Evolutionary conservation across 1,140 invertebrate genomes (phyloP).

Genomic region (Cydia strobilella): DNA sequence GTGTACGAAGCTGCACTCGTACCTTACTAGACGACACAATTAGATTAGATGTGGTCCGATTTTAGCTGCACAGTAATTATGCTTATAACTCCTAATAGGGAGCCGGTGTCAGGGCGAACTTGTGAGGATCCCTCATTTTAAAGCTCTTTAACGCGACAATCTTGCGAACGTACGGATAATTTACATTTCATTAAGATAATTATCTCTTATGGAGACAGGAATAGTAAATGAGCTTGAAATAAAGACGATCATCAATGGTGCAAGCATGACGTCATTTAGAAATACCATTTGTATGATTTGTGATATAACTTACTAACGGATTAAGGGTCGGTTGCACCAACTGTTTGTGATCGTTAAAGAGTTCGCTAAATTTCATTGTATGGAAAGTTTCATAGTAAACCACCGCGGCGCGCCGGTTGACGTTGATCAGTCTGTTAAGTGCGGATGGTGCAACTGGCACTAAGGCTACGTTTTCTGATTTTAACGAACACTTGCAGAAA

Average conservation of each 20-base stretch:
- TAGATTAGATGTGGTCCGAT: constrained; percentile 26
- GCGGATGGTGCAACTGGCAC: too few relatives aligned
- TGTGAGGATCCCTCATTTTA: not conserved
- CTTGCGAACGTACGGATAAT: not conserved
- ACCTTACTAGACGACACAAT: constrained; percentile 28
- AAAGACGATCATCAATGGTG: not conserved
- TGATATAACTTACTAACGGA: too few relatives aligned
- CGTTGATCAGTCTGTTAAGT: too few relatives aligned
- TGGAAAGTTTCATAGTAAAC: too few relatives aligned
- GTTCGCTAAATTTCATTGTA: too few relatives aligned
- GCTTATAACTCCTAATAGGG: constrained; percentile 16
- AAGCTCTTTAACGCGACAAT: not conserved
- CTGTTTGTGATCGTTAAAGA: too few relatives aligned
- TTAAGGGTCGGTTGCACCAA: too few relatives aligned
- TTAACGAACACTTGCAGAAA: too few relatives aligned
- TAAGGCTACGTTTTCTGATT: too few relatives aligned
- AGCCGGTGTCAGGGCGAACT: not conserved
- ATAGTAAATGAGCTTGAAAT: not conserved
- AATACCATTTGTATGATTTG: too few relatives aligned
- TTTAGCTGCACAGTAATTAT: constrained; percentile 82
- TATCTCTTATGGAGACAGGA: not conserved
- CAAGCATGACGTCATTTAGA: not conserved
- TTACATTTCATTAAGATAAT: constrained; percentile 6
- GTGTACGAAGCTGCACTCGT: not conserved
- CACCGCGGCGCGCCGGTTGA: too few relatives aligned